Evolutionary conservation across 2,113 vertebrate genomes (phyloP).

Genomic region (Pangasianodon hypophthalmus): DNA sequence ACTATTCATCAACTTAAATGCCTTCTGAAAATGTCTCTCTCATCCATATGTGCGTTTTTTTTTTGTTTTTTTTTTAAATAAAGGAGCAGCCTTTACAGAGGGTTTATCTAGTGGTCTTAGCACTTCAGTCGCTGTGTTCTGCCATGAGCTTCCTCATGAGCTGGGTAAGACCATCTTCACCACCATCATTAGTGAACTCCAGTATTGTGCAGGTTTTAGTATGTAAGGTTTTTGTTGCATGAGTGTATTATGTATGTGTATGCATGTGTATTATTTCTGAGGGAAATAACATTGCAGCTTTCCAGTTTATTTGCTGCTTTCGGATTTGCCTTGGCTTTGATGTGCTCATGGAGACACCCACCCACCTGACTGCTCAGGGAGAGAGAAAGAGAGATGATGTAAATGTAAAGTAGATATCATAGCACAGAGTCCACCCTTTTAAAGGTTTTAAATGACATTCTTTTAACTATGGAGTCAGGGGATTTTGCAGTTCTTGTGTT

Average conservation of each 20-base stretch:
- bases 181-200: background rate
- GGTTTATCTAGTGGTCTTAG: slow-evolving; percentile 94
- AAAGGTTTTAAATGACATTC: too few species aligned
- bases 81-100: slow-evolving; percentile 94
- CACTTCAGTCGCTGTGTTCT: slow-evolving; percentile 96
- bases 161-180: slow-evolving; percentile 79
- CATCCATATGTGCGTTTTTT: background rate
- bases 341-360: too few species aligned
- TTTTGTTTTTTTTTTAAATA: background rate
- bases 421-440: too few species aligned
- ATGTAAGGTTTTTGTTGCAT: background rate
- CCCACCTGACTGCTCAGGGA: too few species aligned
- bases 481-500: too few species aligned
- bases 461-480: too few species aligned
- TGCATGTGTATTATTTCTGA: too few species aligned
- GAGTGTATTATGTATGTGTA: background rate
- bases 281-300: background rate
- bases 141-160: slow-evolving; percentile 95
- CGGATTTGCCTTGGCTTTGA: too few species aligned
- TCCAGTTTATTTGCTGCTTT: background rate
- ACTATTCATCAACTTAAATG: background rate
- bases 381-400: too few species aligned
- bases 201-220: background rate
- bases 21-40: background rate
- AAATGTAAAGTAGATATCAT: too few species aligned